Conservation (phyloP, 2,888 invertebrate genomes). For the Callyntrura guangdongensis region DNA sequence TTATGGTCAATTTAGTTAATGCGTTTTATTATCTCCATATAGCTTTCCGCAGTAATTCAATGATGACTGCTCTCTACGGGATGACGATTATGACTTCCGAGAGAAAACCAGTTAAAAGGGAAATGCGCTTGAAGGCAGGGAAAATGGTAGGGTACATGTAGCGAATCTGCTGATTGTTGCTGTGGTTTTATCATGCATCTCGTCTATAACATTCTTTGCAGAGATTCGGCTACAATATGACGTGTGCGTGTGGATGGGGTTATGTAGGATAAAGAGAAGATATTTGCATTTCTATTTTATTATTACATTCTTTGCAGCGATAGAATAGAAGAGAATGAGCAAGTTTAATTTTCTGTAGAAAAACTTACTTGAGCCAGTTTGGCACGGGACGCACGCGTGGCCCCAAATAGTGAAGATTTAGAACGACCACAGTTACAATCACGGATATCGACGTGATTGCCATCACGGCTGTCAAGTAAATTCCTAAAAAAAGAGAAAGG, state of each 20-base stretch:
- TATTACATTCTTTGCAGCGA: background rate
- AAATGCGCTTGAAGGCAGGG: too few species aligned
- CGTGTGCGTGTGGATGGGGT: too few species aligned
- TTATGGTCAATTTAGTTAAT: constrained; percentile 46
- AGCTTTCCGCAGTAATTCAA: too few species aligned
- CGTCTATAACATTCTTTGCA: background rate
- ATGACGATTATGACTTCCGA: background rate
- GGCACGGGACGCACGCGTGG: constrained; percentile 87
- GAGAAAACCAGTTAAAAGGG: background rate
- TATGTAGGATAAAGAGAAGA: background rate
- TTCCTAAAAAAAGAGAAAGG: constrained; percentile 86
- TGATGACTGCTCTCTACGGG: constrained; percentile 5
- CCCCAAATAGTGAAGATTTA: constrained; percentile 88
- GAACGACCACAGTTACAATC: constrained; percentile 87
- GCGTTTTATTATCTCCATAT: constrained; percentile 17
- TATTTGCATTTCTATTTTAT: background rate
- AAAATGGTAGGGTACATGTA: too few species aligned
- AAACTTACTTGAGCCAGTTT: constrained; percentile 86
- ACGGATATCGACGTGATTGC: constrained; percentile 88
- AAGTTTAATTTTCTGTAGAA: background rate
- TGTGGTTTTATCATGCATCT: background rate
- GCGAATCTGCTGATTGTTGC: too few species aligned
- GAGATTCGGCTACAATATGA: too few species aligned
- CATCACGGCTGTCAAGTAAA: constrained; percentile 88
- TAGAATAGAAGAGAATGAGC: background rate